Evolutionary conservation across 2,888 invertebrate genomes (phyloP).

Genomic region (Rhagonycha fulva): DNA sequence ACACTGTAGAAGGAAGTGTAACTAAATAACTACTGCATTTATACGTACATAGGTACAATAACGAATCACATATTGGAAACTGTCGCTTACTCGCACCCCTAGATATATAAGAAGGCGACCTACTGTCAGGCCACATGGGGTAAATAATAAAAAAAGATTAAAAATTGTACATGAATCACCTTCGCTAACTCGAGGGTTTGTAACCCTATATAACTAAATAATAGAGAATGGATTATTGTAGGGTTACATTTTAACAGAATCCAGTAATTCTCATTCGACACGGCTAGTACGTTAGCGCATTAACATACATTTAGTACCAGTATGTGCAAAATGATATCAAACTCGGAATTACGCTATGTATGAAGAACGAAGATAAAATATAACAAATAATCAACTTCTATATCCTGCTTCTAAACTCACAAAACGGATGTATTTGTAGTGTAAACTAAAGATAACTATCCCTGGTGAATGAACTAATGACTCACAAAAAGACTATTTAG

Average conservation of each 20-base stretch:
- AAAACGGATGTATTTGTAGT: not conserved
- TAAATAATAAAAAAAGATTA: conserved; percentile 10
- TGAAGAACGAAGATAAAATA: not conserved
- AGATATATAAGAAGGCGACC: conserved; percentile 11
- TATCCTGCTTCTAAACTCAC: not conserved
- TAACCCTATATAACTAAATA: conserved; percentile 17
- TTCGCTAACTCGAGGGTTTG: conserved; percentile 2
- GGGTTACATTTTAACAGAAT: conserved; percentile 3
- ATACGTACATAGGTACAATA: not conserved
- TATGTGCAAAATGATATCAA: not conserved
- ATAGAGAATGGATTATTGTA: not conserved
- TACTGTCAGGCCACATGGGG: conserved; percentile 13
- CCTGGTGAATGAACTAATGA: not conserved
- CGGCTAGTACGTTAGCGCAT: not conserved
- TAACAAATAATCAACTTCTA: not conserved
- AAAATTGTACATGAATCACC: conserved; percentile 16
- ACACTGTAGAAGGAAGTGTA: not conserved
- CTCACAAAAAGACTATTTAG: not conserved
- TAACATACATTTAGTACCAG: not conserved
- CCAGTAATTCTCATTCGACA: not conserved
- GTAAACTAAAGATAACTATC: not conserved
- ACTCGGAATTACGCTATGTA: not conserved
- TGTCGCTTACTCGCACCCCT: conserved; percentile 4
- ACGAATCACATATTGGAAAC: not conserved
- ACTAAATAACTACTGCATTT: not conserved